Percentiles rank a stretch among this genome's conserved stretches.
Conservation (phyloP, 2,113 vertebrate genomes). For the Peromyscus leucopus region DNA sequence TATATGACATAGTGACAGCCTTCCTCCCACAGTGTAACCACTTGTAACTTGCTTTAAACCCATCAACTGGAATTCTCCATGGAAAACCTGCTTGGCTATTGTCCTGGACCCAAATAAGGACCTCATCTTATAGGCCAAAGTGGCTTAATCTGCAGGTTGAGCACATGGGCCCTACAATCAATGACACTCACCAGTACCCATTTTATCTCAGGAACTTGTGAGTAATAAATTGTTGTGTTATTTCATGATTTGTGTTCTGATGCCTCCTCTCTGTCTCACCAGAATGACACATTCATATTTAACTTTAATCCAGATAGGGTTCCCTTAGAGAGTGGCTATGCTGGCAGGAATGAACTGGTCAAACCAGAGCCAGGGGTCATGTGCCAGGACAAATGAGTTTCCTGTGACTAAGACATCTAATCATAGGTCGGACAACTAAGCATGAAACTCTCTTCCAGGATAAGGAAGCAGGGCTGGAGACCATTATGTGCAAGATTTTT, state of each 20-base stretch:
- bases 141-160: not conserved
- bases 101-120: not conserved
- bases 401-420: not conserved
- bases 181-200: no score
- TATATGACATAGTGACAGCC: not conserved
- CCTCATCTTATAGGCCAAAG: not conserved
- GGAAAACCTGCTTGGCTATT: not conserved
- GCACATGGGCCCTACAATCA: not conserved
- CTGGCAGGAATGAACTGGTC: not conserved
- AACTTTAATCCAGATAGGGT: conserved; percentile 4
- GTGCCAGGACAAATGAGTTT: not conserved
- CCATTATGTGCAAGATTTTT: not conserved
- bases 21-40: not conserved
- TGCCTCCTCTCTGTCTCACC: not conserved
- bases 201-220: not conserved
- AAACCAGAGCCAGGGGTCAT: not conserved
- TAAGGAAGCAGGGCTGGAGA: not conserved
- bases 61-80: not conserved
- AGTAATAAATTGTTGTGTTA: not conserved
- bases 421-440: not conserved
- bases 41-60: not conserved
- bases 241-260: not conserved
- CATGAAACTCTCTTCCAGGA: not conserved
- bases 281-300: conserved; percentile 1
- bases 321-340: not conserved